phyloP scores from a whole-genome alignment of 1,140 invertebrate species.

The Pogonognathellus flavescens region DNA sequence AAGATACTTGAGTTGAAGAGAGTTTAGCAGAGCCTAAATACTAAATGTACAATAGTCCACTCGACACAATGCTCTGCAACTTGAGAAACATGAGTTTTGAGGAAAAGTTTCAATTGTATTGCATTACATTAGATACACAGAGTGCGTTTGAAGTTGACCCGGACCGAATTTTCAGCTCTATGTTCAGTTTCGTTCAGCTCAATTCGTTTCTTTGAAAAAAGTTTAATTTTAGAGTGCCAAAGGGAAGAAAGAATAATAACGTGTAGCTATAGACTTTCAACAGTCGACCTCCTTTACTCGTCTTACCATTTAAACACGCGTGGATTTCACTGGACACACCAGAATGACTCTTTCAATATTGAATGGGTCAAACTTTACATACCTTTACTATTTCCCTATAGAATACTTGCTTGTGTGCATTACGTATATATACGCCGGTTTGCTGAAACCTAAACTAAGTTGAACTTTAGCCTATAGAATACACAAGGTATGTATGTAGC shows the following conservation, averaged over 20 bases:
- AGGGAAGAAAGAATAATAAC: constrained; percentile 18
- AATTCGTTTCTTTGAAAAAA: constrained; percentile 47
- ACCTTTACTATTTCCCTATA: constrained; percentile 8
- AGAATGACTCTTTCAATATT: constrained; percentile 39
- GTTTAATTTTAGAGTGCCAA: constrained; percentile 31
- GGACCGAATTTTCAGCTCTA: background rate
- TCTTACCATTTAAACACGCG: constrained; percentile 9
- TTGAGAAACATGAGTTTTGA: constrained; percentile 27
- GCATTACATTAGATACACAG: constrained; percentile 28
- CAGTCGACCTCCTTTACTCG: constrained; percentile 30
- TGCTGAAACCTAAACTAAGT: too few relatives aligned
- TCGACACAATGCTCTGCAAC: background rate
- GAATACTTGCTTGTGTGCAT: background rate
- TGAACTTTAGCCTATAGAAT: too few relatives aligned
- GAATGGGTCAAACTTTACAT: constrained; percentile 43
- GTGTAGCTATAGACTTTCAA: background rate
- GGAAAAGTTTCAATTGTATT: constrained; percentile 16
- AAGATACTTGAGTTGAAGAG: constrained; percentile 32
- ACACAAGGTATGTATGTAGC: too few relatives aligned
- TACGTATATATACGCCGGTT: background rate
- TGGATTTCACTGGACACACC: background rate
- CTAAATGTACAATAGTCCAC: constrained; percentile 1
- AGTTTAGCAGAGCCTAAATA: constrained; percentile 40
- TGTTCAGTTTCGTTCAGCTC: constrained; percentile 17
- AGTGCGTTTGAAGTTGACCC: constrained; percentile 13